Evolutionary conservation across 2,797 vertebrate genomes (phyloP), one percentile per base, ranked within the genome.

Genomic region (Lycodopsis pacificus): DNA sequence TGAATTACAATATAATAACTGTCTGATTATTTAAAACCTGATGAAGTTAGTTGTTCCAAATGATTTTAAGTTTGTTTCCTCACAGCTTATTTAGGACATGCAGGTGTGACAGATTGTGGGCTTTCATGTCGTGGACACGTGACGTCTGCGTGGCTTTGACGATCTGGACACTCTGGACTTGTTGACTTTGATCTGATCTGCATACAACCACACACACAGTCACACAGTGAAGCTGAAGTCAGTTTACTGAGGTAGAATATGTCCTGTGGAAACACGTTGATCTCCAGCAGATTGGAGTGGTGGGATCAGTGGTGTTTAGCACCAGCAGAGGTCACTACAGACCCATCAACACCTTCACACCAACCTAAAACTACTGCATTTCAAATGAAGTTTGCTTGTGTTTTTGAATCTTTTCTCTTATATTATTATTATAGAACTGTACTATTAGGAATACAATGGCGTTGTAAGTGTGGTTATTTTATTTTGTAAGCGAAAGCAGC

Each of bases 291-390:
- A 13, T 17, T 73, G 10, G 20, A 51, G 6, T 34, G 17, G 51
- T 36, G 38, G 30, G 44, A 44, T 75, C 62, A 46, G 14, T 71
- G 22, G 3, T 42, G 36, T 12, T 61, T 63, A 46, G 1, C 48
- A 75, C 83, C 92, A 89, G 81, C 75, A 92, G 92, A 91, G 78
- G 59, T 86, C 86, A 80, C 38, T 34, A 65, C 56, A 65, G 38
- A 58, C 71, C 51, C 15, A 56, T 54, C 7, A n/a, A 25, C 14
- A 14, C 3, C 20, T 27, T 30, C 46, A 48, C 59, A 34, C 12
- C 7, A 19, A 54, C 14, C 53, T 32, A 9, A 9, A 36, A 38
- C 8, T 9, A 38, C 36, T 9, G 36, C 2, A 9, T 38, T 38
- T 38, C 36, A 38, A 38, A 38, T 38, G 2, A 42, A 13, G 5